Evolutionary conservation across 2,113 vertebrate species (phyloP).

Genomic region (Hemichromis elongatus): DNA sequence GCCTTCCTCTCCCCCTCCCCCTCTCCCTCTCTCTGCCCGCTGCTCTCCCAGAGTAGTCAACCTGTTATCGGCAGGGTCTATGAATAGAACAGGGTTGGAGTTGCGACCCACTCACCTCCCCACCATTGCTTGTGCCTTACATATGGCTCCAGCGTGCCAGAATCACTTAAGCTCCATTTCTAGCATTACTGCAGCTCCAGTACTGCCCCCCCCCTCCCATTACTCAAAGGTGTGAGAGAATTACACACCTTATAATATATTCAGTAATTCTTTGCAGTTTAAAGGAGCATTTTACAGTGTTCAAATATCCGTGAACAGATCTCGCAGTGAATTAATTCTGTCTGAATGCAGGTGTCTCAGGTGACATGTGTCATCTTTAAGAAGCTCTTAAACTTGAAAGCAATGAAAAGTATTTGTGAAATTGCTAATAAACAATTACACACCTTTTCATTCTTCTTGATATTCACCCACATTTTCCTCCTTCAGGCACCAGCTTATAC

Average conservation of each 20-base stretch:
- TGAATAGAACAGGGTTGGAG: constrained; percentile 61
- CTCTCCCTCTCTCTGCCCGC: not conserved
- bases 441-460: not conserved
- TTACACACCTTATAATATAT: not conserved
- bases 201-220: not conserved
- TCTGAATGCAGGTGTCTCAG: not conserved
- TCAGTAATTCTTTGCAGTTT: not conserved
- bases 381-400: not conserved
- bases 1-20: not conserved
- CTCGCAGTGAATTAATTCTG: not conserved
- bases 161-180: constrained; percentile 16
- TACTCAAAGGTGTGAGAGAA: not conserved
- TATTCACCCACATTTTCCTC: not conserved
- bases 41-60: constrained; percentile 59
- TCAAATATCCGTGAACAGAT: not conserved
- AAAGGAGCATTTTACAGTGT: not conserved
- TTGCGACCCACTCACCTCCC: constrained; percentile 54
- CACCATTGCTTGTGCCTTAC: constrained; percentile 50
- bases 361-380: not conserved
- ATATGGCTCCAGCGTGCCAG: constrained; percentile 32
- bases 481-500: not conserved
- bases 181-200: not conserved
- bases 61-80: constrained; percentile 64
- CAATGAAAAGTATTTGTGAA: not conserved
- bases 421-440: constrained; percentile 5